Conservation (phyloP, 2,888 invertebrate species). For the Ophioninae sp. region DNA sequence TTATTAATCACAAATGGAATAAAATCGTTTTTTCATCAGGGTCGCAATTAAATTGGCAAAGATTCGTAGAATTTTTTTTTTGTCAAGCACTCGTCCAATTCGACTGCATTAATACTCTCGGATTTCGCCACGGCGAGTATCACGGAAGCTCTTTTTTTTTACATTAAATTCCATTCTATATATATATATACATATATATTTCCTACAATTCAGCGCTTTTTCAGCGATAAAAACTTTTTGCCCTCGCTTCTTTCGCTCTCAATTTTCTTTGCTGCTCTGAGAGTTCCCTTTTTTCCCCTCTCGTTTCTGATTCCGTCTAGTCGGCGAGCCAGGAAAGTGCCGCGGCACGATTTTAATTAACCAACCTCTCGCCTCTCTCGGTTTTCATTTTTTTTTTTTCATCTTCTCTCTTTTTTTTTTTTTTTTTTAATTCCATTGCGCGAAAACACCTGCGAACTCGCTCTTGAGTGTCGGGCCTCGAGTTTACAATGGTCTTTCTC, state of each 20-base stretch:
- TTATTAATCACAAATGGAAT: neutral
- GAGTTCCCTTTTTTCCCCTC: constrained; percentile 9
- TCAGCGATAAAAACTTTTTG: constrained; percentile 19
- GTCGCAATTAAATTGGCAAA: neutral
- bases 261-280: constrained; percentile 16
- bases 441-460: constrained; percentile 63
- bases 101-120: neutral
- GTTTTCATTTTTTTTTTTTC: constrained; percentile 52
- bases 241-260: constrained; percentile 1
- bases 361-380: constrained; percentile 66
- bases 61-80: neutral
- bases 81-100: neutral
- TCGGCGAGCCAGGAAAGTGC: constrained; percentile 55
- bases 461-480: constrained; percentile 37
- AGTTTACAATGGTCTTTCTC: constrained; percentile 55
- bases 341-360: constrained; percentile 72
- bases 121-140: neutral
- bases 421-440: constrained; percentile 37
- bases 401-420: neutral
- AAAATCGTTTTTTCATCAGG: no score
- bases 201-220: neutral
- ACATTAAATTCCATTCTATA: neutral
- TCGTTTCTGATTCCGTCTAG: constrained; percentile 35
- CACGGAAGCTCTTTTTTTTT: neutral
- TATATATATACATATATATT: neutral